phyloP scores from a whole-genome alignment of 2,113 vertebrate genomes.

The Campylorhamphus procurvoides region DNA sequence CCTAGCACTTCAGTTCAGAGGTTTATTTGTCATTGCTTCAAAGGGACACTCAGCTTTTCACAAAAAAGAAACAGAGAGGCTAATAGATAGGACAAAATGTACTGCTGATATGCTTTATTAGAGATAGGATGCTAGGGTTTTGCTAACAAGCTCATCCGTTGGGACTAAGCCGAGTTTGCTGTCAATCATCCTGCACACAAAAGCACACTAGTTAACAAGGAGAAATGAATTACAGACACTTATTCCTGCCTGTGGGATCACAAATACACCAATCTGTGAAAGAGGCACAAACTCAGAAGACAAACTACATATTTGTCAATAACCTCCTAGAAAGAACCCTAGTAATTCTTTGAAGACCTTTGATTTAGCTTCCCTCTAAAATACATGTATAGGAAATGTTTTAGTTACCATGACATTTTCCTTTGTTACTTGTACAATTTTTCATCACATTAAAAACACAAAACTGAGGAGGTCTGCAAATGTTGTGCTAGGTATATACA shows the following conservation, averaged over 20 bases:
- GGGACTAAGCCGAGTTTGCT: conserved; percentile 88
- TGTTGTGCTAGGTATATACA: conserved; percentile 78
- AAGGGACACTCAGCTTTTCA: conserved; percentile 90
- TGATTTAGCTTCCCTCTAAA: conserved; percentile 82
- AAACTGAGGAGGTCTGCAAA: conserved; percentile 83
- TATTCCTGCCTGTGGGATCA: conserved; percentile 85
- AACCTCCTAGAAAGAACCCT: conserved; percentile 85
- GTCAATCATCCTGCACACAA: conserved; percentile 87
- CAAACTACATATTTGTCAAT: conserved; percentile 86
- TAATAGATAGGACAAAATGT: conserved; percentile 91
- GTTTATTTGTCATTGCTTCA: conserved; percentile 90
- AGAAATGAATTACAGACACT: conserved; percentile 86
- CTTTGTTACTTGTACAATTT: conserved; percentile 83
- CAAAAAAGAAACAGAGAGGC: conserved; percentile 91
- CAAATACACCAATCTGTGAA: conserved; percentile 86
- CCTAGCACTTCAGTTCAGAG: conserved; percentile 88
- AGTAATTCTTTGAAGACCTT: conserved; percentile 85
- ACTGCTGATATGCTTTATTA: conserved; percentile 91
- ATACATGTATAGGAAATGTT: conserved; percentile 83
- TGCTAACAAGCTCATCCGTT: conserved; percentile 88
- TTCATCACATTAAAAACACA: conserved; percentile 84
- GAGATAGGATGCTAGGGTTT: conserved; percentile 86
- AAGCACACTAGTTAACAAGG: conserved; percentile 84
- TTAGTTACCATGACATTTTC: conserved; percentile 85
- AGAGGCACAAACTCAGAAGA: conserved; percentile 85